Base-by-base conservation (phyloP, 2,888 invertebrate genomes). In the Caenorhabditis sp. region DNA sequence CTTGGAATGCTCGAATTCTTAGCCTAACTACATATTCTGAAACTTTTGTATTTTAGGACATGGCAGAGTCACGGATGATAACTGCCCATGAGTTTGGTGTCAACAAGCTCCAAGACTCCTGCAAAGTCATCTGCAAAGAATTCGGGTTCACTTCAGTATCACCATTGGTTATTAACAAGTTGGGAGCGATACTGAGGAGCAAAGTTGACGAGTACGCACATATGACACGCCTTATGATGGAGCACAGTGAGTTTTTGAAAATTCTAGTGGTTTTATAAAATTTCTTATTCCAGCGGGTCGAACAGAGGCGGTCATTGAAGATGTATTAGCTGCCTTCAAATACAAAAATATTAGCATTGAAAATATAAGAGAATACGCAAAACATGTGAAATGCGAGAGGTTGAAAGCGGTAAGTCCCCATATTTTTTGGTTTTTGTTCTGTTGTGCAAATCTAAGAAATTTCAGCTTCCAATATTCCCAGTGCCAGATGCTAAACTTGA, bases 261-360 rank as follows among this genome's bases (percentile, higher is more conserved):
- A 24, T 11, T 6, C 9, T 53, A 26, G 15, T 26, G 6, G 5
- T 9, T 51, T 2, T 8, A 24, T 35, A 18, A 1, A n/a, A n/a
- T n/a, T n/a, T n/a, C n/a, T n/a, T n/a, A n/a, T 81, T 77, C 32
- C 62, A 82, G 82, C 82, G 40, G 78, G 78, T 56, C n/a, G 82
- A 44, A 74, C 82, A 60, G 22, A 70, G 40, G 26, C 78, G 18
- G 32, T 37, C 0, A 26, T 60, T n/a, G 37, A 44, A 15, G 82
- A 82, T 69, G 82, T 65, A 26, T 28, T 79, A 6, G 69, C 69
- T 4, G 78, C 62, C 11, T 60, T 82, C 1, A 68, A 67, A 26
- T 44, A 24, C 18, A n/a, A 44, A 26, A 69, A 60, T 20, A 28
- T 82, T 0, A 62, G 15, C 8, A n/a, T 70, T 11, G 0, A 28